phyloP scores from a whole-genome alignment of 1,140 invertebrate species.

The Trigoniulus corallinus region DNA sequence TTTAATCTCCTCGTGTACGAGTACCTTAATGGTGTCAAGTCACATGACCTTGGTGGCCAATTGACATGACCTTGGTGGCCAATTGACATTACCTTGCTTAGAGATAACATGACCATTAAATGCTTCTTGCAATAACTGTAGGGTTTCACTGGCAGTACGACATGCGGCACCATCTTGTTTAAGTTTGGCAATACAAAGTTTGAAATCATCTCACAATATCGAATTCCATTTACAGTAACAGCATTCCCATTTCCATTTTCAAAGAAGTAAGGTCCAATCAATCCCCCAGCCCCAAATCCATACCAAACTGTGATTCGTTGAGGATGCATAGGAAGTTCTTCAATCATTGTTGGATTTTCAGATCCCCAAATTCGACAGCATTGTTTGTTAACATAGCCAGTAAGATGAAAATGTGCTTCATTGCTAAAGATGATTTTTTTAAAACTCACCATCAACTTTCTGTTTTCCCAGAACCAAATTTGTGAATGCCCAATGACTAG shows the following conservation, averaged over 20 bases:
- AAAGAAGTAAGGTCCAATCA: slow-evolving; percentile 18
- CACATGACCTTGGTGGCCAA: no score
- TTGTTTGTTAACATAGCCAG: slow-evolving; percentile 18
- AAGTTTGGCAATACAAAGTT: slow-evolving; percentile 5
- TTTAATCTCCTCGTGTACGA: no score
- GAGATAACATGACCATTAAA: slow-evolving; percentile 17
- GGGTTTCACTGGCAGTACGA: slow-evolving; percentile 19
- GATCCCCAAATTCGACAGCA: slow-evolving; percentile 19
- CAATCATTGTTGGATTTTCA: slow-evolving; percentile 18
- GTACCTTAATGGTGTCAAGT: no score
- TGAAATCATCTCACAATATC: neutral
- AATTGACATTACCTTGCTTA: slow-evolving; percentile 21
- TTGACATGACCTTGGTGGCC: slow-evolving; percentile 26
- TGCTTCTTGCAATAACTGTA: slow-evolving; percentile 17
- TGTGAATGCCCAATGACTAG: neutral
- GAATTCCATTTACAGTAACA: no score
- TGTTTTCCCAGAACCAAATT: slow-evolving; percentile 2
- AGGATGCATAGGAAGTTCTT: slow-evolving; percentile 20
- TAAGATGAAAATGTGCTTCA: slow-evolving; percentile 17
- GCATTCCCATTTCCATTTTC: slow-evolving; percentile 17
- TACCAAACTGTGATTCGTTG: slow-evolving; percentile 23
- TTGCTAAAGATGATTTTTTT: slow-evolving; percentile 13
- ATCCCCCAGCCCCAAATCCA: slow-evolving; percentile 21
- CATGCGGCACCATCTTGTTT: slow-evolving; percentile 26
- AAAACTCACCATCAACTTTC: neutral